Percentiles rank a stretch among this genome's conserved stretches.
Conservation (phyloP, 2,888 invertebrate genomes). For the Odontothrips loti region DNA sequence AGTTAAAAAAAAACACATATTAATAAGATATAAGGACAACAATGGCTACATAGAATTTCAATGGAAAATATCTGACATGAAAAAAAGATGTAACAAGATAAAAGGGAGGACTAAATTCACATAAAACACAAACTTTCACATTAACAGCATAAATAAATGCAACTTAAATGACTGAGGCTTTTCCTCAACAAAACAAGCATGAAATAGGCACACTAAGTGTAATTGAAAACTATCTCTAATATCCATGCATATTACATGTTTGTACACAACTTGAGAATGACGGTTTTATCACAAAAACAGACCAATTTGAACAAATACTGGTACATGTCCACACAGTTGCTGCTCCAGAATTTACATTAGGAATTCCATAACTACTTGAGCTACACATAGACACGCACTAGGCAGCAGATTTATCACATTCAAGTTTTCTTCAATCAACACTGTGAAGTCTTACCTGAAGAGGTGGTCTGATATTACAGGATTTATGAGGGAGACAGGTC, state of each 20-base stretch:
- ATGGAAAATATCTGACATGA: not conserved
- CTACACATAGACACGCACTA: not conserved
- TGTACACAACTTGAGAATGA: not conserved
- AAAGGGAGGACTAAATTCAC: not conserved
- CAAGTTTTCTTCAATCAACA: not conserved
- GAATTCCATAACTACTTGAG: not conserved
- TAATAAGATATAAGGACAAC: not conserved
- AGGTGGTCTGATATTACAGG: not conserved
- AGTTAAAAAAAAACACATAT: not conserved
- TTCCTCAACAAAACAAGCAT: not conserved
- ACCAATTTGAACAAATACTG: not conserved
- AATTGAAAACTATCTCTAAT: not conserved
- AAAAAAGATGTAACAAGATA: not conserved
- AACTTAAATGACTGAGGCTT: not conserved
- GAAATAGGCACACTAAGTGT: not conserved
- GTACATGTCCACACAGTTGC: not conserved
- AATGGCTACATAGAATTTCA: not conserved
- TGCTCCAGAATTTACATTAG: not conserved
- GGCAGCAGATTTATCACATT: not conserved
- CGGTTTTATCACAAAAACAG: constrained; percentile 1
- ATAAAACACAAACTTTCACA: not conserved
- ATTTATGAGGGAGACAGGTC: not conserved
- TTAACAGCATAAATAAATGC: not conserved
- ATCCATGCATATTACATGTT: constrained; percentile 3
- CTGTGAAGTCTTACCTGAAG: too few relatives aligned